Conservation (phyloP, 2,888 invertebrate genomes). For the Coecobrya sp. region DNA sequence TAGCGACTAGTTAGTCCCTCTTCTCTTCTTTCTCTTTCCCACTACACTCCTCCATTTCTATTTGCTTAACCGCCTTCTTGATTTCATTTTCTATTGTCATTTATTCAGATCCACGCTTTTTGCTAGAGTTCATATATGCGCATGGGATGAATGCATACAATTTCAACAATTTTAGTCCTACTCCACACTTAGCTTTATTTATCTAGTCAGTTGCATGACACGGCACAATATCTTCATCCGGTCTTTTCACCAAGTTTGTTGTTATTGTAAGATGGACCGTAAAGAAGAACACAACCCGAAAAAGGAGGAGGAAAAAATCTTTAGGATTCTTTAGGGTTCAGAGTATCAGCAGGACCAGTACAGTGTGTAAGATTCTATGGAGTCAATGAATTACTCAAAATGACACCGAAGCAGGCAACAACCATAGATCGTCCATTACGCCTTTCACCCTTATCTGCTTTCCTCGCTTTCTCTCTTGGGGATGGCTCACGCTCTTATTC, state of each 20-base stretch:
- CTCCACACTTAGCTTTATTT: constrained; percentile 42
- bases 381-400: constrained; percentile 82
- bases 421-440: constrained; percentile 80
- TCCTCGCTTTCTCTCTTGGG: constrained; percentile 69
- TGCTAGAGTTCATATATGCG: background rate
- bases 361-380: constrained; percentile 64
- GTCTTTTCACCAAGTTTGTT: constrained; percentile 70
- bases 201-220: constrained; percentile 62
- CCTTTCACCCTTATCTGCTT: constrained; percentile 72
- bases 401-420: constrained; percentile 79
- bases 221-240: constrained; percentile 75
- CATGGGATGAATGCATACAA: constrained; percentile 15
- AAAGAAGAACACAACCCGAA: constrained; percentile 74
- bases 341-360: background rate
- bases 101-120: background rate
- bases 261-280: constrained; percentile 66
- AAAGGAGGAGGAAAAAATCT: constrained; percentile 77
- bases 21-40: background rate
- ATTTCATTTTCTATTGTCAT: constrained; percentile 61
- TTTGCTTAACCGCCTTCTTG: constrained; percentile 63
- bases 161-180: constrained; percentile 35
- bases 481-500: constrained; percentile 23
- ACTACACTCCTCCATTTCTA: background rate
- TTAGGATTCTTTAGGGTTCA: constrained; percentile 57
- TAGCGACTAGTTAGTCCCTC: background rate